Percentiles rank a stretch among this genome's conserved stretches.
Conservation (phyloP, 2,888 invertebrate species). For the Trichopria drosophilae region DNA sequence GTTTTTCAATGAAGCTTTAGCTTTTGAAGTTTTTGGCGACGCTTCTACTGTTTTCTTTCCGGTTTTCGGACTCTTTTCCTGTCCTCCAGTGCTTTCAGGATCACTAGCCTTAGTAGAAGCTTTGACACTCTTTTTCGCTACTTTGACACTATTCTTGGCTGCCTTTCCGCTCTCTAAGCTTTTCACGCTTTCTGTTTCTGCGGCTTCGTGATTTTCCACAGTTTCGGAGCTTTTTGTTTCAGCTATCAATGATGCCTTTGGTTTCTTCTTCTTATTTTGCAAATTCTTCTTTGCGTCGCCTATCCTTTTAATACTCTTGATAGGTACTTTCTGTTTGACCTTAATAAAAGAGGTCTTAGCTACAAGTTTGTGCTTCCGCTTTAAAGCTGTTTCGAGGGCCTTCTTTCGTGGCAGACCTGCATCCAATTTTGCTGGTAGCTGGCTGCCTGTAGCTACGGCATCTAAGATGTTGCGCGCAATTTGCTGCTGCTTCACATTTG, state of each 20-base stretch:
- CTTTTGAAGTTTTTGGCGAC: constrained; percentile 40
- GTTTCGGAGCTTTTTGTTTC: too few relatives aligned
- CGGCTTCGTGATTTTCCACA: too few relatives aligned
- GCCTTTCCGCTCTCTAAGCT: too few relatives aligned
- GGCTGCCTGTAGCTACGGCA: constrained; percentile 54
- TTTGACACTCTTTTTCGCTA: constrained; percentile 27
- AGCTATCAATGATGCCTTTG: too few relatives aligned
- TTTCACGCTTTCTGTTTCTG: too few relatives aligned
- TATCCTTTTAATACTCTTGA: constrained; percentile 46
- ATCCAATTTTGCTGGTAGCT: constrained; percentile 52
- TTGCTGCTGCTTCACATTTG: constrained; percentile 45
- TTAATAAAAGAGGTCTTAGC: constrained; percentile 50
- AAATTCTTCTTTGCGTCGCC: constrained; percentile 41
- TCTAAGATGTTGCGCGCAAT: constrained; percentile 52
- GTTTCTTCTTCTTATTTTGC: constrained; percentile 38
- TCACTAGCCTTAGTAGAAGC: constrained; percentile 21
- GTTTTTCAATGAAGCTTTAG: constrained; percentile 33
- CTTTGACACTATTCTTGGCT: constrained; percentile 18
- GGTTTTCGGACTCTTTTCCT: constrained; percentile 48
- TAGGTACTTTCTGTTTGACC: constrained; percentile 52
- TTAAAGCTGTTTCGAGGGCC: constrained; percentile 47
- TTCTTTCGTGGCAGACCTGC: constrained; percentile 53
- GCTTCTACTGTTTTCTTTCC: constrained; percentile 42
- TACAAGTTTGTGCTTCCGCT: constrained; percentile 51
- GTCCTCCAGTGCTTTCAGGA: constrained; percentile 13